These are phyloP conservation scores for Drosophila atroscutellata DNA, from an alignment of 2,888 invertebrate genomes.

Conservation along the genomic window DNA sequence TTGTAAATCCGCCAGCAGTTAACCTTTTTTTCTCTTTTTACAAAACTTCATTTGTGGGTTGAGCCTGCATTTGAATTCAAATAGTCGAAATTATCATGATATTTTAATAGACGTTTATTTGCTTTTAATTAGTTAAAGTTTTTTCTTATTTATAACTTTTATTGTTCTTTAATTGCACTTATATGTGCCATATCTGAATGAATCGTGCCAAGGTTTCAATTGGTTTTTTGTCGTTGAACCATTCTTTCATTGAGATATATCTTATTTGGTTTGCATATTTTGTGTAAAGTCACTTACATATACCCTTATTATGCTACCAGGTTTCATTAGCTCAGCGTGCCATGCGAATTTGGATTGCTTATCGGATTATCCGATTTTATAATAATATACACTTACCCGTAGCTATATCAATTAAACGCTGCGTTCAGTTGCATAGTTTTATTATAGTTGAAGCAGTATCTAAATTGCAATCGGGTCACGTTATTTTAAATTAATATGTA, in stretches of 20 bases:
- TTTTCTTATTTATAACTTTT: background rate
- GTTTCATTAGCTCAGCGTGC: background rate
- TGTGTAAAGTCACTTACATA: background rate
- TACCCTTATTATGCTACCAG: background rate
- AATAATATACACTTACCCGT: background rate
- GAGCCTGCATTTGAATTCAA: conserved; percentile 44
- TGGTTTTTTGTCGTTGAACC: background rate
- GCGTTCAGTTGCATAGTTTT: background rate
- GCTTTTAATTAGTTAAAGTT: conserved; percentile 28
- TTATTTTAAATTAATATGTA: conserved; percentile 11
- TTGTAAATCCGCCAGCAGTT: conserved; percentile 45
- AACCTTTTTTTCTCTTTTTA: background rate
- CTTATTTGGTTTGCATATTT: background rate
- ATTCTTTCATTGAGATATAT: background rate
- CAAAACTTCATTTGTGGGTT: background rate
- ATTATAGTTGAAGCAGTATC: background rate
- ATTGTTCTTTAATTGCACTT: conserved; percentile 24
- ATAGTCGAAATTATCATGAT: conserved; percentile 36
- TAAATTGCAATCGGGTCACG: conserved; percentile 2
- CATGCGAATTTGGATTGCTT: background rate
- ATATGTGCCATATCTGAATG: conserved; percentile 5
- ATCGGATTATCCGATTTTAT: background rate
- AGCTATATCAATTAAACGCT: background rate
- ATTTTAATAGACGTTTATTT: conserved; percentile 36
- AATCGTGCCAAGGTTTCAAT: conserved; percentile 1